Evolutionary conservation across 2,797 vertebrate genomes (phyloP), one percentile per base, ranked within the genome.

Genomic region (Hydrolagus colliei): DNA sequence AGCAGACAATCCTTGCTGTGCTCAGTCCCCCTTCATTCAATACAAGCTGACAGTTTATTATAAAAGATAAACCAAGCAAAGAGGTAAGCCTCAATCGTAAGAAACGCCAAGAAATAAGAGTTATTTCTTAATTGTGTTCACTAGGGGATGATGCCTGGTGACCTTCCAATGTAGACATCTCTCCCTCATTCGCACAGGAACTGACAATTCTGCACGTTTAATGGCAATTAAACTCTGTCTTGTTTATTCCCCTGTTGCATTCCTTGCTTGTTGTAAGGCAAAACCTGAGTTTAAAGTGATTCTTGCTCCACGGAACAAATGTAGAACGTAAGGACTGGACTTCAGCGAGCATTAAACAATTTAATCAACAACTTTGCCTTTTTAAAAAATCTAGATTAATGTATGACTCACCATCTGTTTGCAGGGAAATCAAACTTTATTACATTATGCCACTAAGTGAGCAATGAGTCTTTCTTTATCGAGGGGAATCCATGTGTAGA

Each of bases 21-120:
- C 87, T 86, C 84, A 84, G 86, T 86, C 79, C 73, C 41, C 86
- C 72, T 85, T 86, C 63, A 71, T n/a, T 73, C 82, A 72, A 76
- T 67, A 5, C 65, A n/a, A 87, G 91, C 92, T 88, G 91, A 90
- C 91, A 90, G 90, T 88, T 85, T 61, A 86, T 87, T 86, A 84
- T 88, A 59, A 62, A 75, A 75, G 85, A 73, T 86, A 86, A 87
- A 86, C 86, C 86, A 88, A 86, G 86, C 88, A 86, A 67, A 52
- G 79, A 82, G 61, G 62, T 87, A 86, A 86, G 84, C 74, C 73
- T 41, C 27, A 65, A 59, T 80, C 87, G 77, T 88, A 73, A 87
- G 86, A 85, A 86, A 74, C 80, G 71, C 86, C 75, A 65, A 88
- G 85, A 86, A 87, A 63, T 76, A 61, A 74, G 75, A 85, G 86